Conservation (phyloP, 2,113 vertebrate species). For the Anhinga anhinga region DNA sequence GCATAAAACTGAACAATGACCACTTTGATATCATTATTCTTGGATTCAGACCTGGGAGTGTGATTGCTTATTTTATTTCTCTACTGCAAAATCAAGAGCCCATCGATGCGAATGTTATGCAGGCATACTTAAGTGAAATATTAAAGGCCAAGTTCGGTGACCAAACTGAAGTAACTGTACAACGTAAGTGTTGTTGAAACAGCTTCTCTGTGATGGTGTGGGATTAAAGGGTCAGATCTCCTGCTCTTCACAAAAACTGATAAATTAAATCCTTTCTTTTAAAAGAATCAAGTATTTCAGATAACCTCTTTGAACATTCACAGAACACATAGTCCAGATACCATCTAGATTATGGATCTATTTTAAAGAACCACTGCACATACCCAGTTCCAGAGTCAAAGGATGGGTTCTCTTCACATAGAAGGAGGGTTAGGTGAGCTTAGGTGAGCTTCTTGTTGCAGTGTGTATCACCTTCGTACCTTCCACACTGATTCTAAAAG, state of each 20-base stretch:
- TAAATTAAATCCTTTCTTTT: not conserved
- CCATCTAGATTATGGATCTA: not conserved
- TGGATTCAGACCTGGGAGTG: conserved; percentile 44
- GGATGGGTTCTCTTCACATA: not conserved
- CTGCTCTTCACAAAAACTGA: not conserved
- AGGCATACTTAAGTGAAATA: not conserved
- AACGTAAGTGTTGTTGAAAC: conserved; percentile 24
- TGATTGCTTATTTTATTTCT: conserved; percentile 25
- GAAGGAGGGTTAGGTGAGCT: not conserved
- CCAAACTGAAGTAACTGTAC: not conserved
- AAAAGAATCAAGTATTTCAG: not conserved
- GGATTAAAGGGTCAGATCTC: not conserved
- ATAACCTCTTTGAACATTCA: not conserved
- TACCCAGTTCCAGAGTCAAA: not conserved
- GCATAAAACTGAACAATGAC: not conserved
- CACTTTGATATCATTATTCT: not conserved
- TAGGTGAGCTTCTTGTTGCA: not conserved
- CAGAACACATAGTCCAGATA: not conserved
- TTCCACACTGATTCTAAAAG: not conserved
- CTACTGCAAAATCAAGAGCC: not conserved
- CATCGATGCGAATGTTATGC: not conserved
- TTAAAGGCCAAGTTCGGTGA: not conserved
- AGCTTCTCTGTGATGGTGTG: not conserved
- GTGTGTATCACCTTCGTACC: not conserved
- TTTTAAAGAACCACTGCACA: not conserved